phyloP scores from a whole-genome alignment of 2,797 vertebrate species.

The Ciconia nigra region DNA sequence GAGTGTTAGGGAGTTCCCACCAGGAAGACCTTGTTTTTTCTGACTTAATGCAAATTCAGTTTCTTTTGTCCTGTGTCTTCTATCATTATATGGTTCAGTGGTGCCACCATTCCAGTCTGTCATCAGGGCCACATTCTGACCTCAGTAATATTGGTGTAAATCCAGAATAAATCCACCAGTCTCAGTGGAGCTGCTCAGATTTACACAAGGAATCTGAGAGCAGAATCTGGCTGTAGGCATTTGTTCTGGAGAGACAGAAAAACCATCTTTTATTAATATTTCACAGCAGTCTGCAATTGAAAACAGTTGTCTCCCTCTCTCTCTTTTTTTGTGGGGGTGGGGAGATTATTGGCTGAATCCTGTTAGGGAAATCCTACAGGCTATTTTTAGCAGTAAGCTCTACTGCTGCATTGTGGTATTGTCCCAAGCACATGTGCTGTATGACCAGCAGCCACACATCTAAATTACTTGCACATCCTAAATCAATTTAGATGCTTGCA shows the following conservation, averaged over 20 bases:
- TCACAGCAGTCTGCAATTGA: slow-evolving; percentile 68
- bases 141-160: slow-evolving; percentile 38
- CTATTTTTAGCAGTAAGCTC: slow-evolving; percentile 67
- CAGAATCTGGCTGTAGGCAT: slow-evolving; percentile 40
- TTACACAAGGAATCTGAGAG: slow-evolving; percentile 47
- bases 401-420: slow-evolving; percentile 38
- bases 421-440: slow-evolving; percentile 41
- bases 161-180: slow-evolving; percentile 46
- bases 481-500: slow-evolving; percentile 62
- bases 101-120: slow-evolving; percentile 10
- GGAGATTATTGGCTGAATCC: slow-evolving; percentile 49
- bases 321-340: background rate
- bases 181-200: slow-evolving; percentile 55
- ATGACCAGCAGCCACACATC: slow-evolving; percentile 49
- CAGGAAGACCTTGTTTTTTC: background rate
- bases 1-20: background rate
- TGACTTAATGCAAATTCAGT: background rate
- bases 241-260: slow-evolving; percentile 54
- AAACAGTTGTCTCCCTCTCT: slow-evolving; percentile 58
- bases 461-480: slow-evolving; percentile 62
- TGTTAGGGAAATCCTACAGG: slow-evolving; percentile 64
- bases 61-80: background rate
- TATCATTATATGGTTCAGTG: background rate
- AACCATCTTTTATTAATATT: slow-evolving; percentile 68
- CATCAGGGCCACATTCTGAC: slow-evolving; percentile 33